Evolutionary conservation across 2,888 invertebrate species (phyloP), one percentile per base, ranked within the genome.

Genomic region (Tinea semifulvella): DNA sequence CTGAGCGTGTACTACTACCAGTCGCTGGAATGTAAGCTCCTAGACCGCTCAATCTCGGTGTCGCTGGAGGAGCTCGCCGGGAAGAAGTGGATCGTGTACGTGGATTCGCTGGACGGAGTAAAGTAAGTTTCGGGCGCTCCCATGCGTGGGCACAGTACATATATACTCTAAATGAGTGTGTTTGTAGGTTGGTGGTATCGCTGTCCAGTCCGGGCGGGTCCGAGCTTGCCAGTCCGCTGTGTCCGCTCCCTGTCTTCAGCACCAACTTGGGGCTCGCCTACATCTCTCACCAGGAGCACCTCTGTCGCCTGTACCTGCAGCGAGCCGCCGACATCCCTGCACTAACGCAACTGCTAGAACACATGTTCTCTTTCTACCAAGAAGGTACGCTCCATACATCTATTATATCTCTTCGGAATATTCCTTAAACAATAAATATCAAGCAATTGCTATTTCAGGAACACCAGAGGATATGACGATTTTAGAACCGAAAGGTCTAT

Each of bases 261-360:
- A 73, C 84, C 38, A 82, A 76, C 52, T 83, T 88, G 38, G 79
- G 84, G 6, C 84, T 87, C 17, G 69, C 73, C 1, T 82, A 73
- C 50, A 74, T 91, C 0, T 76, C 86, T 0, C 84, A 86, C 56
- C 72, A 84, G 0, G 82, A 84, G 42, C 81, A 82, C 45, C 70
- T 85, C 0, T 82, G 81, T 45, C 85, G 84, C 50, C 62, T 91
- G 25, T 91, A 85, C 63, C 66, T 90, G 18, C 91, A 91, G 57
- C 77, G 76, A 44, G 50, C 65, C 0, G 56, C 63, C 1, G 84
- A 87, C 47, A 60, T 69, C 0, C 75, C 83, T 7, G 61, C 63
- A 26, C 67, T 88, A 6, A 70, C 84, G 0, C 60, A 67, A n/a
- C 55, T 85, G n/a, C 58, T 91, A 42, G 85, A 83, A 48, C 70